Base-by-base conservation (phyloP, 1,140 invertebrate species). In the Meloidogyne floridensis region DNA sequence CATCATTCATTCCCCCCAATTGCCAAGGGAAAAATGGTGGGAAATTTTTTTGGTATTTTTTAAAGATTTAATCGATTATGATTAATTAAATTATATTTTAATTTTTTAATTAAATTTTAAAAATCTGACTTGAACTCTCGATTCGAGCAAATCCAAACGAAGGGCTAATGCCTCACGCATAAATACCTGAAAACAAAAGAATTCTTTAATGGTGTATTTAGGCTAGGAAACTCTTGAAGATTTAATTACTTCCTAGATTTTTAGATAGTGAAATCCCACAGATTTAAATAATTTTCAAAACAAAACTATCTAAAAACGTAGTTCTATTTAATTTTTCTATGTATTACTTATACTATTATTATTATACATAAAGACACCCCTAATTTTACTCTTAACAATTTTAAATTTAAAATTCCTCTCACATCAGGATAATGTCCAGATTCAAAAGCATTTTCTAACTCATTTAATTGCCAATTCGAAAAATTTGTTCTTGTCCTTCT, bases 381-480 rank as follows among this genome's bases (percentile, higher is more conserved):
- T 32, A 32, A 32, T 32, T 32, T 32, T 32, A 32, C 32, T 32
- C 32, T 32, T 32, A 32, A 32, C 32, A 32, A 32, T 32, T 32
- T 32, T 32, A 32, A 32, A 32, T 32, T 32, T 32, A 32, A 32
- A 32, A 32, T 32, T 47, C 72, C 43, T 72, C 20, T 43, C 56
- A 80, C 91, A 91, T 99, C 96, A 8, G 97, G 97, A 92, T 99
- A 99, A 92, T 99, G 97, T 85, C 94, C 95, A 81, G 95, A 94
- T 77, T 96, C 92, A 92, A 99, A 99, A 3, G 96, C 96, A 84
- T 95, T 92, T 91, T 99, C 97, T 90, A 99, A 92, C 91, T 99
- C 96, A 89, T 99, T 96, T 89, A 99, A 92, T 92, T 99, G 97
- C 96, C 96, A 98, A 82, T 95, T 96, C 91, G 95, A 98, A 92